Evolutionary conservation across 2,113 vertebrate genomes (phyloP).

Genomic region (Osmerus mordax): DNA sequence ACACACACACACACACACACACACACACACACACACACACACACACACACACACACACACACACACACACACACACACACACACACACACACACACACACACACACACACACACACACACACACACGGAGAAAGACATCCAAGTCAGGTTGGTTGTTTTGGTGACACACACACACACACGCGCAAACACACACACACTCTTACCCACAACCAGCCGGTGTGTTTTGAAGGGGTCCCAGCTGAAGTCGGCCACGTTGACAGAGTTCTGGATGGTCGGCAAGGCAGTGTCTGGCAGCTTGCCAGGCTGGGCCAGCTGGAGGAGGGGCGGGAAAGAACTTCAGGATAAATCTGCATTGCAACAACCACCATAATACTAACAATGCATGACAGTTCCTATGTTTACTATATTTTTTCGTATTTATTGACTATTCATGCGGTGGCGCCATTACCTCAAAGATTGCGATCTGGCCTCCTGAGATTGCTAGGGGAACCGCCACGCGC

Average conservation of each 20-base stretch:
- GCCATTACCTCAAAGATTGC: slow-evolving; percentile 82
- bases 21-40: no score
- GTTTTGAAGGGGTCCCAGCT: slow-evolving; percentile 90
- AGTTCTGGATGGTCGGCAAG: slow-evolving; percentile 88
- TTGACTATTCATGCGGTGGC: no score
- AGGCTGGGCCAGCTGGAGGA: slow-evolving; percentile 78
- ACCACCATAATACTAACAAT: no score
- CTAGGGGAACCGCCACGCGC: slow-evolving; percentile 81
- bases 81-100: no score
- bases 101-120: not conserved
- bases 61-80: no score
- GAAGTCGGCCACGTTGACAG: slow-evolving; percentile 79
- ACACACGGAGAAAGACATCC: not conserved
- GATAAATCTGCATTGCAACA: not conserved
- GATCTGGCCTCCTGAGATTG: slow-evolving; percentile 87
- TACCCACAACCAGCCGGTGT: slow-evolving; percentile 82
- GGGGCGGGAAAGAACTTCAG: not conserved
- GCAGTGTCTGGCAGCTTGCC: slow-evolving; percentile 80
- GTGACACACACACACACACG: not conserved
- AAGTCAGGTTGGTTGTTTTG: not conserved
- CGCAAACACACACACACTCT: slow-evolving; percentile 20
- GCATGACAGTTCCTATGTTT: no score
- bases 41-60: no score
- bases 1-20: no score
- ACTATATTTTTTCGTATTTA: no score